These are phyloP conservation scores for Phaethon lepturus DNA, from an alignment of 2,113 vertebrate genomes.

Conservation along the genomic window DNA sequence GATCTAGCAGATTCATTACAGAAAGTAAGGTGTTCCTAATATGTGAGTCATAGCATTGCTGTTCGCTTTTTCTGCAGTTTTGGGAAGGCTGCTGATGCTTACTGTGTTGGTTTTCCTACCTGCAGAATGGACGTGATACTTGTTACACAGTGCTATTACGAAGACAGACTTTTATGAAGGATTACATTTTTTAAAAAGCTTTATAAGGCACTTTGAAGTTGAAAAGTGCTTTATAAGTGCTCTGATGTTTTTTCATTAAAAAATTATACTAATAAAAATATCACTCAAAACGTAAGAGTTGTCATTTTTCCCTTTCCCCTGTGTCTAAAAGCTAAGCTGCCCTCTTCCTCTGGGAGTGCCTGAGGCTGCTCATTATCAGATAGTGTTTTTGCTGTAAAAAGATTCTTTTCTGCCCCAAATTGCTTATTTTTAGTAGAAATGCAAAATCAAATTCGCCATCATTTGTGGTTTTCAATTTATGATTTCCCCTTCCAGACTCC, in stretches of 20 bases:
- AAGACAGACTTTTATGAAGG: background rate
- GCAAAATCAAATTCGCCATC: slow-evolving; percentile 17
- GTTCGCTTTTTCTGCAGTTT: background rate
- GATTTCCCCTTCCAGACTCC: background rate
- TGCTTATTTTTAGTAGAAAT: background rate
- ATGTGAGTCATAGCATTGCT: background rate
- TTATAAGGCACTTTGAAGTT: slow-evolving; percentile 21
- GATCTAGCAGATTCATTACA: background rate
- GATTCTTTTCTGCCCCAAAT: background rate
- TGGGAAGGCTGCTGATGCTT: background rate
- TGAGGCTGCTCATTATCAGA: slow-evolving; percentile 19
- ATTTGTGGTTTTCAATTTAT: background rate
- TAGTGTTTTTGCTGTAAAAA: background rate
- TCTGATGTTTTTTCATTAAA: slow-evolving; percentile 38
- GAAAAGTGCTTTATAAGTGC: slow-evolving; percentile 54
- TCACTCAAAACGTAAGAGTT: background rate
- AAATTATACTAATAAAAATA: slow-evolving; percentile 27
- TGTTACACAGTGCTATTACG: background rate
- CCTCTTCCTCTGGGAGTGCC: slow-evolving; percentile 2
- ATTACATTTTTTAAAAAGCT: background rate
- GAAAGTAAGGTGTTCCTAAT: background rate
- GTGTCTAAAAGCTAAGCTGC: slow-evolving; percentile 5
- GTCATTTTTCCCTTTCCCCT: background rate
- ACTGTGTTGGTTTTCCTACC: background rate
- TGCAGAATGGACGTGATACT: background rate